Conservation (phyloP, 2,113 vertebrate species). For the Alethe castanea region DNA sequence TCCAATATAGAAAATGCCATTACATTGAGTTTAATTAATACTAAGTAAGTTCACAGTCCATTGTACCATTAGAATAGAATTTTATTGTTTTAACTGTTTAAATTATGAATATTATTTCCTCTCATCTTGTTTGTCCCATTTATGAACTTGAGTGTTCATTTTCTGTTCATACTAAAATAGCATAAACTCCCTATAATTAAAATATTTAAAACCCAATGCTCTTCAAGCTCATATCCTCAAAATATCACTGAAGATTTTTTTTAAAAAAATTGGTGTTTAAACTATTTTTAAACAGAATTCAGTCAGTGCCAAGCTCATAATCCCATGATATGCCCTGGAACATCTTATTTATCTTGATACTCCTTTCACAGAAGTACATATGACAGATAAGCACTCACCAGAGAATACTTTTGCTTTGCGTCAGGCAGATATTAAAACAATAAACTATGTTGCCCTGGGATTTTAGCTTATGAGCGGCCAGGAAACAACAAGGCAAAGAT, state of each 20-base stretch:
- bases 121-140: background rate
- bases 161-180: background rate
- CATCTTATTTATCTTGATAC: constrained; percentile 78
- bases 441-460: constrained; percentile 78
- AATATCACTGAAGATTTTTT: background rate
- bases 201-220: background rate
- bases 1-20: constrained; percentile 58
- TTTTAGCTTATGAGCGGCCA: constrained; percentile 40
- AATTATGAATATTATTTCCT: background rate
- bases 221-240: background rate
- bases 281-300: constrained; percentile 11
- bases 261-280: background rate
- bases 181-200: background rate
- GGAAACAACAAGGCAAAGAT: constrained; percentile 73
- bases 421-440: constrained; percentile 84
- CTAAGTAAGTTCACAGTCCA: constrained; percentile 23
- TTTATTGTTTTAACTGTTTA: constrained; percentile 48
- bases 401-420: constrained; percentile 72
- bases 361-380: constrained; percentile 75
- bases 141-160: background rate
- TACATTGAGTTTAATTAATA: constrained; percentile 63
- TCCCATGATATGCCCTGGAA: constrained; percentile 58
- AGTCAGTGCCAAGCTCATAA: constrained; percentile 8
- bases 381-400: constrained; percentile 78
- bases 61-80: background rate